Percentiles rank a stretch among this genome's conserved stretches.
Conservation (phyloP, 2,888 invertebrate genomes). For the Eubasilissa splendida region DNA sequence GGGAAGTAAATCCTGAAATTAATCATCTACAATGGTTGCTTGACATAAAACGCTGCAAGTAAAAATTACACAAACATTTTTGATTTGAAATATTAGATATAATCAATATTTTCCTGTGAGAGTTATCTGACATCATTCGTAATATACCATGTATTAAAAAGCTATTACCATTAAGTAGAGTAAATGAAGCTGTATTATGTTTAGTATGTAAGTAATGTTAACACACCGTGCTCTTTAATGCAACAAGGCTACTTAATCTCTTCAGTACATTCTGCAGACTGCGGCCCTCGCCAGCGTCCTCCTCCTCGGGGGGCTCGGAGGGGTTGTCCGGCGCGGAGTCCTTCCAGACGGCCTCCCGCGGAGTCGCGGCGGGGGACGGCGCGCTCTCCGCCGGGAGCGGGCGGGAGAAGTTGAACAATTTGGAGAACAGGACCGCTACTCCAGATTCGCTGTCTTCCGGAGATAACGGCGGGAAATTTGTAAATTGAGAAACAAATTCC, state of each 20-base stretch:
- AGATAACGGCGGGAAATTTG: constrained; percentile 76
- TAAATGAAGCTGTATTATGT: not conserved
- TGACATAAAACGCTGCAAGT: too few relatives aligned
- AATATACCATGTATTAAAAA: too few relatives aligned
- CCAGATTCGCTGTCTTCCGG: constrained; percentile 83
- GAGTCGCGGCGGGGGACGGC: constrained; percentile 57
- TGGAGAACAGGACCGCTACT: constrained; percentile 81
- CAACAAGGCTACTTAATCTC: constrained; percentile 89
- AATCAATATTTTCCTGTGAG: too few relatives aligned
- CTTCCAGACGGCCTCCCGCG: constrained; percentile 26
- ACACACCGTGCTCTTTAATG: constrained; percentile 84
- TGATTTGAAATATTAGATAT: too few relatives aligned
- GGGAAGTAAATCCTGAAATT: too few relatives aligned
- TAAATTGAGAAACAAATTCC: constrained; percentile 64
- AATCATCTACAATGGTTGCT: too few relatives aligned
- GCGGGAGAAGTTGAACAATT: constrained; percentile 81
- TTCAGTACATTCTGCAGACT: constrained; percentile 89
- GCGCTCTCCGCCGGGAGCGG: constrained; percentile 67
- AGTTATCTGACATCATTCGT: too few relatives aligned
- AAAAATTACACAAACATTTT: too few relatives aligned
- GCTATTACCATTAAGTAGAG: too few relatives aligned
- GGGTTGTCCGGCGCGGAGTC: constrained; percentile 61
- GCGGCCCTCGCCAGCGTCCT: constrained; percentile 79
- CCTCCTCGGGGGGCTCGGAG: constrained; percentile 62
- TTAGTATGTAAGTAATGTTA: constrained; percentile 50